Evolutionary conservation across 2,888 invertebrate species (phyloP), one percentile per base, ranked within the genome.

Genomic region (Abrostola triplasia): DNA sequence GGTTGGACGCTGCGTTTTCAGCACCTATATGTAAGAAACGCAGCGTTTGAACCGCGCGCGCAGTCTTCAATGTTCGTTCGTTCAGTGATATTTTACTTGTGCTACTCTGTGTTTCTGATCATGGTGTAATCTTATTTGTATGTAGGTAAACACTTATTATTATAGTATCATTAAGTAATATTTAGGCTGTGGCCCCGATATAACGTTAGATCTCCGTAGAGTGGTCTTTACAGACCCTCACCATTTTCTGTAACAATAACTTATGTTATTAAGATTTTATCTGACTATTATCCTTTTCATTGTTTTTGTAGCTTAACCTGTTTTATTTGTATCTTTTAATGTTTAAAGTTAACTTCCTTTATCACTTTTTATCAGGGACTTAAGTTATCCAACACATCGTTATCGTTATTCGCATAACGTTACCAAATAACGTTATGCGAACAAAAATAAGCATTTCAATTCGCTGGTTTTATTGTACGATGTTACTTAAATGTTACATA

Each of bases 31-130:
- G 10, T 11, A 11, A 40, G 12, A 41, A 49, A 35, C 36, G 13
- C 53, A 54, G 48, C 35, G 56, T 53, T 53, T 10, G 5, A 48
- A 53, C 40, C 59, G 64, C 58, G 13, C 53, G 58, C 53, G 58
- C 55, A 47, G n/a, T 2, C 47, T 37, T 24, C 42, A 7, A 49
- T 57, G 13, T 49, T 37, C 42, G 51, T 56, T 62, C 49, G 59
- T 69, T 83, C 81, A 77, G 77, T 82, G 83, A 82, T 82, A 81
- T 88, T 88, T 44, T 64, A 73, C 80, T 75, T 79, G 80, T 54
- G 70, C 73, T 81, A 72, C 73, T 78, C 70, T 82, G 77, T 82
- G 82, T 84, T 84, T 82, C 82, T 83, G 78, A 76, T 76, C 76
- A 77, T 69, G 74, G 66, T 76, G 75, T 82, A 76, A 80, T 77